Base-by-base conservation (phyloP, 2,113 vertebrate genomes). In the Hydrolagus affinis region DNA sequence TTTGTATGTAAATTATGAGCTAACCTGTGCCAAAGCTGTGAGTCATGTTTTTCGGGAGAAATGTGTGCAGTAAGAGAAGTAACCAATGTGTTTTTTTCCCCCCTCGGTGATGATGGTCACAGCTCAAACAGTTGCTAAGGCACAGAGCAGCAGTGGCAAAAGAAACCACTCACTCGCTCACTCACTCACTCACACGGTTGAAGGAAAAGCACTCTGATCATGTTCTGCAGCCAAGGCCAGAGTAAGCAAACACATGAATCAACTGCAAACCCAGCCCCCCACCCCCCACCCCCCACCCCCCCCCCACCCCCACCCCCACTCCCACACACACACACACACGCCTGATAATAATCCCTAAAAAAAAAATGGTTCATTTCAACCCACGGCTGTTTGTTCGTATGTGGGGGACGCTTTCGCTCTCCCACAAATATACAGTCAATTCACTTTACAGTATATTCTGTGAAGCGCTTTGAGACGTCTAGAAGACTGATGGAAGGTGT, bases 201-300 rank as follows among this genome's bases (percentile, higher is more conserved):
- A 11, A 19, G 21, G 73, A 56, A 75, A 75, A 75, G 9, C 73
- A 75, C 75, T 77, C 59, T 59, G n/a, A 60, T 77, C 75, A 57
- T 25, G 11, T 12, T 60, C n/a, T 21, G 59, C 8, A 23, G 56
- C 56, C 4, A 60, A 25, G 8, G 59, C 60, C 57, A 80, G 28
- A 57, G 15, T 14, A 80, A 80, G 23, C 76, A 80, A 64, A 80
- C 56, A 57, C 25, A 62, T 64, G 76, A 80, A 80, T 28, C 76
- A 64, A 64, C 62, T n/a, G n/a, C n/a, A n/a, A 28, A n/a, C 28
- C 15, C 76, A 80, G 10, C 28, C 3, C 28, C 17, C 28, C 44
- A 17, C 23, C 44, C 44, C 44, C 44, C 44, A 6, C 44, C 1
- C 44, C 44, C 44, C 44, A 44, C 44, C 44, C 44, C 44, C 44